Conservation (phyloP, 2,888 invertebrate genomes). For the Lycophotia porphyrea region DNA sequence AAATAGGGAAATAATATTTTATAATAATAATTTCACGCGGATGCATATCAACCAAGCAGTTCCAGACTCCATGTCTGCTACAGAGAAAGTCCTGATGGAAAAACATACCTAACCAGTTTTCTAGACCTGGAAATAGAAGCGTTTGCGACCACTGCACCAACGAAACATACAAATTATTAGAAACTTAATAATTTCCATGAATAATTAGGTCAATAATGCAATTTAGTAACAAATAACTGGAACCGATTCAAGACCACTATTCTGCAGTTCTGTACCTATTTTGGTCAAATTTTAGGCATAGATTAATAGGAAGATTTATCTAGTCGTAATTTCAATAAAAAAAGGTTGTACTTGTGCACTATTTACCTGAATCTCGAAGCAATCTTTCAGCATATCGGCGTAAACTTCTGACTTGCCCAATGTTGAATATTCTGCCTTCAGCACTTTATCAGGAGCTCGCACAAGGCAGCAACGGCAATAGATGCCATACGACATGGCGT, state of each 20-base stretch:
- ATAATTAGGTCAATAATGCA: slow-evolving; percentile 23
- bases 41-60: neutral
- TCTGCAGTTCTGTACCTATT: neutral
- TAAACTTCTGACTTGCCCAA: slow-evolving; percentile 81
- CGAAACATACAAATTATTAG: neutral
- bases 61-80: neutral
- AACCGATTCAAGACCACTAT: neutral
- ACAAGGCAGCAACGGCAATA: slow-evolving; percentile 81
- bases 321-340: neutral
- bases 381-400: slow-evolving; percentile 84
- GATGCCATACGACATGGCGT: slow-evolving; percentile 71
- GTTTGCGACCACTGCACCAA: neutral
- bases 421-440: slow-evolving; percentile 76
- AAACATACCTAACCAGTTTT: neutral
- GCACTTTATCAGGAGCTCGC: slow-evolving; percentile 81
- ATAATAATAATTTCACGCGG: too few species aligned
- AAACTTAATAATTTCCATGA: neutral
- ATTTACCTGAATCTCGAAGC: slow-evolving; percentile 85
- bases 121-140: neutral
- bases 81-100: neutral
- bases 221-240: neutral
- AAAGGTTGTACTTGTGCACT: slow-evolving; percentile 1
- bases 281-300: neutral
- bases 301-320: neutral
- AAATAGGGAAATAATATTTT: too few species aligned